Evolutionary conservation across 2,888 invertebrate species (phyloP), one percentile per base, ranked within the genome.

Genomic region (Pterostichus niger): DNA sequence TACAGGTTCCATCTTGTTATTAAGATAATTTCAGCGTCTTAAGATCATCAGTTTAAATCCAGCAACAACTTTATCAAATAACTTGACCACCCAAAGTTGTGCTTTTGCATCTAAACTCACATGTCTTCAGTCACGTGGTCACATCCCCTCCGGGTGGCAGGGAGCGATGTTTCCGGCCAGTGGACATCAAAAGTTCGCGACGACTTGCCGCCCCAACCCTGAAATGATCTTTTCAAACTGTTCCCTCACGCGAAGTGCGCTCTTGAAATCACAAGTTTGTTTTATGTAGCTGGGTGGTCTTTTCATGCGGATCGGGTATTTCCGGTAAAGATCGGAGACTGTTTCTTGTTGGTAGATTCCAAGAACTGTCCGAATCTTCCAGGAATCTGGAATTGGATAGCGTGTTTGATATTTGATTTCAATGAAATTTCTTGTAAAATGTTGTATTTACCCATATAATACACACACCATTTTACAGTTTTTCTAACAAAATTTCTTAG

Each of bases 111-210:
- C n/a, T 24, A 13, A 24, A 24, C 3, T 24, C 15, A 56, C 56
- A 56, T 56, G 56, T 56, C 56, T 9, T 10, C 9, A 40, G 40
- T 64, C 64, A 64, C 64, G 64, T 64, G 40, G 64, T 9, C 10
- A 13, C 56, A 11, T 17, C 17, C 15, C 56, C 24, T 24, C 49
- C 24, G 59, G 24, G 11, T 64, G 9, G 33, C 33, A 40, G 40
- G 71, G 86, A 86, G 84, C 84, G 87, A 87, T 86, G 86, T 87
- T 87, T 86, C 86, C 86, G 86, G 86, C 86, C 87, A 87, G 87
- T 87, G 86, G 86, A 87, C 87, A 87, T 87, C 87, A 87, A 87
- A 87, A 87, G 86, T 87, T 87, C 83, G 85, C 85, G 85, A 85
- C 86, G 68, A 33, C 76, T 84, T 84, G 85, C 84, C 84, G 40